Evolutionary conservation across 1,140 invertebrate genomes (phyloP).

Genomic region (Tetragonula clypearis): DNA sequence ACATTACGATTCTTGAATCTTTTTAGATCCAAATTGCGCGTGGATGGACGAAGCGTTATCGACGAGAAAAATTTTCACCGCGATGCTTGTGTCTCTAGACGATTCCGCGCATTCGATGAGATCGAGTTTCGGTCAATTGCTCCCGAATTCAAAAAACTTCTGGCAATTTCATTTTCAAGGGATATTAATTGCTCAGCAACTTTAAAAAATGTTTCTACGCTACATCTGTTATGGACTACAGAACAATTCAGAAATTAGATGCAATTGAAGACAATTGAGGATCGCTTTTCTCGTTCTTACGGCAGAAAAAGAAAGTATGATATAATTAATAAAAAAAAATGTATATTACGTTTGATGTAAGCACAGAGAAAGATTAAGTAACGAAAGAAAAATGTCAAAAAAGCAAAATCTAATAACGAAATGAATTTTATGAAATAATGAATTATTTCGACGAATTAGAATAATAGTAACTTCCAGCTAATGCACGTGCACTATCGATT

Average conservation of each 20-base stretch:
- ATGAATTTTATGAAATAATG: no score
- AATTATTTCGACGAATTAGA: not conserved
- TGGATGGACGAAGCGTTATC: not conserved
- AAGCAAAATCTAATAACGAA: not conserved
- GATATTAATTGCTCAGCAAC: not conserved
- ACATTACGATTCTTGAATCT: slow-evolving; percentile 23
- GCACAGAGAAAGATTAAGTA: not conserved
- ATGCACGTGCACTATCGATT: not conserved
- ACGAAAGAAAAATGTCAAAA: not conserved
- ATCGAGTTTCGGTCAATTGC: not conserved
- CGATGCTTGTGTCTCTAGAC: no score
- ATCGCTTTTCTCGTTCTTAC: no score
- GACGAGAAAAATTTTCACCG: slow-evolving; percentile 9
- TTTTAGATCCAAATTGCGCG: not conserved
- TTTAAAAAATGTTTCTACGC: not conserved
- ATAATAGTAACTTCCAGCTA: not conserved
- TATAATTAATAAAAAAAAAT: not conserved
- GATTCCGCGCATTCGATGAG: not conserved
- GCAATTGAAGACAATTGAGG: no score
- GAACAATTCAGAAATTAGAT: no score
- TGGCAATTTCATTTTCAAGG: not conserved
- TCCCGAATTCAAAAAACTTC: not conserved
- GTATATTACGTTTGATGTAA: not conserved
- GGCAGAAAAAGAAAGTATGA: not conserved
- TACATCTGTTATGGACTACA: no score